phyloP scores from a whole-genome alignment of 2,113 vertebrate species.

The Syngnathus scovelli region DNA sequence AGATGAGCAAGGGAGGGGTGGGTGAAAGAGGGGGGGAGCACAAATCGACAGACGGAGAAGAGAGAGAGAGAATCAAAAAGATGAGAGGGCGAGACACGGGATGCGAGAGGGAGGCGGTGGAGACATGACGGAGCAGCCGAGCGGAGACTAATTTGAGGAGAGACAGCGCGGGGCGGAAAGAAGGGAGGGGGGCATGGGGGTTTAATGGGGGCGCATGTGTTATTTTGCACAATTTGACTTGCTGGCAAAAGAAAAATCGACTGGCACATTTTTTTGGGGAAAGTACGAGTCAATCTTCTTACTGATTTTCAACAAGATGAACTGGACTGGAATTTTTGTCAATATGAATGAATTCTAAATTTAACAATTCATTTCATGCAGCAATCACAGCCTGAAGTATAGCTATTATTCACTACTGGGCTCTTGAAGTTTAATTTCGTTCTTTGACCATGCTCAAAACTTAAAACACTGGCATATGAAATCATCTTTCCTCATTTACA shows the following conservation, averaged over 20 bases:
- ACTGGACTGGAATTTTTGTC: background rate
- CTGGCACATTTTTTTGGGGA: background rate
- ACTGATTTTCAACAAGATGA: background rate
- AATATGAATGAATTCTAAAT: background rate
- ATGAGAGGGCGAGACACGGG: background rate
- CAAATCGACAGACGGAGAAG: conserved; percentile 7
- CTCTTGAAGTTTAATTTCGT: background rate
- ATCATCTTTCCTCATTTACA: too few relatives aligned
- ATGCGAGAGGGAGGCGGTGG: background rate
- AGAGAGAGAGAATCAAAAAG: background rate
- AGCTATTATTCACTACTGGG: too few relatives aligned
- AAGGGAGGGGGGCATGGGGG: background rate
- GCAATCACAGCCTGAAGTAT: background rate
- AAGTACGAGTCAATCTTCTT: background rate
- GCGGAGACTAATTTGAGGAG: conserved; percentile 9
- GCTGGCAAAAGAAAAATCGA: background rate
- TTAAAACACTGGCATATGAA: background rate
- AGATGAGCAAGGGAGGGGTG: conserved; percentile 39
- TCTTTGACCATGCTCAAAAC: background rate
- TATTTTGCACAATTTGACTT: conserved; percentile 11
- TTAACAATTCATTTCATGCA: background rate
- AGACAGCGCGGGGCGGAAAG: background rate
- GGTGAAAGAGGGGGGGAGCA: conserved; percentile 1
- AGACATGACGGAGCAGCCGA: conserved; percentile 9
- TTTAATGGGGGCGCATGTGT: conserved; percentile 8